Percentiles rank a stretch among this genome's conserved stretches.
phyloP scores from a whole-genome alignment of 2,888 invertebrate genomes.

The Tineola bisselliella region DNA sequence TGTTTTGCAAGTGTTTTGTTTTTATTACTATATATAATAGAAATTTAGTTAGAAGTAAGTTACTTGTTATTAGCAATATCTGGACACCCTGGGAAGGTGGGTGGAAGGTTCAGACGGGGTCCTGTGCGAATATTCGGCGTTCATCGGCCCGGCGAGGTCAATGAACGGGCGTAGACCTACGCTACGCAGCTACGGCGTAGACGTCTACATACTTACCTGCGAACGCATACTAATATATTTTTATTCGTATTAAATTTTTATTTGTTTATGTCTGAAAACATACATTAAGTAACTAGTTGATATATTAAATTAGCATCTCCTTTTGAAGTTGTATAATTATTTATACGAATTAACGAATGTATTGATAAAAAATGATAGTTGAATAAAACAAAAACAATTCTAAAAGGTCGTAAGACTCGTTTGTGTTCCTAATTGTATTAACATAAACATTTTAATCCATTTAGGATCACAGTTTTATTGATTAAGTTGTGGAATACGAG shows the following conservation, averaged over 20 bases:
- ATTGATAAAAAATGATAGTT: too few relatives aligned
- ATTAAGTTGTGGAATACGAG: not conserved
- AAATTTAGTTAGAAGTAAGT: not conserved
- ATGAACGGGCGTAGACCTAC: conserved; percentile 55
- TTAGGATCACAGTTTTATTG: too few relatives aligned
- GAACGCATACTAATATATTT: not conserved
- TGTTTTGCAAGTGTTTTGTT: too few relatives aligned
- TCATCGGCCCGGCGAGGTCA: conserved; percentile 37
- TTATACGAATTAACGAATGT: too few relatives aligned
- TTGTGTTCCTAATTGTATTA: too few relatives aligned
- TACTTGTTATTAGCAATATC: conserved; percentile 3
- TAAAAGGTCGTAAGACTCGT: too few relatives aligned
- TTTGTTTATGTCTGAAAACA: too few relatives aligned
- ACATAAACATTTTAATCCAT: too few relatives aligned
- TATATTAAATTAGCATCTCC: too few relatives aligned
- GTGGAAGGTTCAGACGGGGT: conserved; percentile 41
- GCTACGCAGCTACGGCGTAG: conserved; percentile 62
- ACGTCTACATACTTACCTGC: conserved; percentile 20
- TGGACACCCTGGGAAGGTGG: conserved; percentile 31
- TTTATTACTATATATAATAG: not conserved
- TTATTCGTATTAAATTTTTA: not conserved
- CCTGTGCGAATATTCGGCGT: conserved; percentile 46
- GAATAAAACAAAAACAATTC: too few relatives aligned
- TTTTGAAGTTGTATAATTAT: too few relatives aligned
- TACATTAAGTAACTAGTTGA: too few relatives aligned